Conservation (phyloP, 1,140 invertebrate genomes). For the Papilio dardanus region DNA sequence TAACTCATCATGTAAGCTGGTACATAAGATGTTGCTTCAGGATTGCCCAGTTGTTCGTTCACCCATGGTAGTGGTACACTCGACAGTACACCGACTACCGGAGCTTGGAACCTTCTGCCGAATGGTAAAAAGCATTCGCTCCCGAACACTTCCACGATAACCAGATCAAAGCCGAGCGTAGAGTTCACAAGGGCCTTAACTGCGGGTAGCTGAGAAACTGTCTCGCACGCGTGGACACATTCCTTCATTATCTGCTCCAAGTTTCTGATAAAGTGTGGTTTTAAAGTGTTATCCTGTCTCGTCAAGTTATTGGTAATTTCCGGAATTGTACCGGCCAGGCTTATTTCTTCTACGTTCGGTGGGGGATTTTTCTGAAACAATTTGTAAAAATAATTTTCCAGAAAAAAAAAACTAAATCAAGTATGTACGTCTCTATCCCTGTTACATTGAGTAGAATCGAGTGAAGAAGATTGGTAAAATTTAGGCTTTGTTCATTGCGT, state of each 20-base stretch:
- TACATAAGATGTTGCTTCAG: conserved; percentile 84
- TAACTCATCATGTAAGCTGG: conserved; percentile 83
- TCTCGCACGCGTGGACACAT: conserved; percentile 73
- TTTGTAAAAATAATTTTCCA: conserved; percentile 4
- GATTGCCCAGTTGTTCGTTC: conserved; percentile 84
- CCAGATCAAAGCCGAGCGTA: conserved; percentile 84
- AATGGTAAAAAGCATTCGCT: conserved; percentile 84
- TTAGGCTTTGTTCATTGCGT: no score
- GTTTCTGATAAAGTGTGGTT: conserved; percentile 71
- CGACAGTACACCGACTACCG: conserved; percentile 83
- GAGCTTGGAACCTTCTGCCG: conserved; percentile 83
- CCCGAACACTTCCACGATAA: conserved; percentile 87
- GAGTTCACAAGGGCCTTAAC: conserved; percentile 69
- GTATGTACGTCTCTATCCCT: no score
- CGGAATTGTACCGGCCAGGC: conserved; percentile 75
- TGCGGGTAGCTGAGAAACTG: conserved; percentile 66
- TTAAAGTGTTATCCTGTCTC: conserved; percentile 63
- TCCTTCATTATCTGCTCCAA: conserved; percentile 77
- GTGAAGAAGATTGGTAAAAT: no score
- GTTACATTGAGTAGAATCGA: no score
- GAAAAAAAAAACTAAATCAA: background rate
- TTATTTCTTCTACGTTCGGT: conserved; percentile 74
- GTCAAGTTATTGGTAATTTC: conserved; percentile 80
- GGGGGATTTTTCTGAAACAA: conserved; percentile 75
- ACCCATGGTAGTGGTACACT: conserved; percentile 85